A percentile compares a stretch with the other conserved stretches of the same genome.
These are phyloP conservation scores for Meloidogyne exigua DNA, from an alignment of 1,140 invertebrate species.

Conservation along the genomic window DNA sequence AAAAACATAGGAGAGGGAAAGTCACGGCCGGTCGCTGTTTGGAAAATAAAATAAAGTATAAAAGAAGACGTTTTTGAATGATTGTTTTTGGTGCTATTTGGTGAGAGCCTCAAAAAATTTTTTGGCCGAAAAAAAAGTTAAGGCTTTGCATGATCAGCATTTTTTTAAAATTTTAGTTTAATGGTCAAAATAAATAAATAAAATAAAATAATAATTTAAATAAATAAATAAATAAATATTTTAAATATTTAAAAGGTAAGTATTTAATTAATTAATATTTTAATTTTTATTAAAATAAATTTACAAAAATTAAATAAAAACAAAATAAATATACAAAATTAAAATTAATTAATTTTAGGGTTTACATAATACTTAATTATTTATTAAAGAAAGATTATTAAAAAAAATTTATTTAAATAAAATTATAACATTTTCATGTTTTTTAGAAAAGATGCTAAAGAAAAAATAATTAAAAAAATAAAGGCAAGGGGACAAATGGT, in stretches of 20 bases:
- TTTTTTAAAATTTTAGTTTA: background rate
- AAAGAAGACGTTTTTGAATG: background rate
- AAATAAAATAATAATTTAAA: background rate
- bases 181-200: conserved; percentile 1
- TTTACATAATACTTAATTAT: too few relatives aligned
- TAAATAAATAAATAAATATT: background rate
- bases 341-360: too few relatives aligned
- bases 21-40: background rate
- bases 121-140: background rate
- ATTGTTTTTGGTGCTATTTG: background rate
- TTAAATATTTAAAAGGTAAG: background rate
- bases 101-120: conserved; percentile 1
- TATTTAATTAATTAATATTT: too few relatives aligned
- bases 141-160: conserved; percentile 2
- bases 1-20: background rate
- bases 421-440: too few relatives aligned
- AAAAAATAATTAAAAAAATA: too few relatives aligned
- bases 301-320: too few relatives aligned
- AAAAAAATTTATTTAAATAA: too few relatives aligned
- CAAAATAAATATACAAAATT: too few relatives aligned
- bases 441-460: too few relatives aligned
- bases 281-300: too few relatives aligned
- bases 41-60: background rate
- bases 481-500: background rate
- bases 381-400: too few relatives aligned